phyloP scores from a whole-genome alignment of 2,113 vertebrate genomes.

The Charadrius vociferus region DNA sequence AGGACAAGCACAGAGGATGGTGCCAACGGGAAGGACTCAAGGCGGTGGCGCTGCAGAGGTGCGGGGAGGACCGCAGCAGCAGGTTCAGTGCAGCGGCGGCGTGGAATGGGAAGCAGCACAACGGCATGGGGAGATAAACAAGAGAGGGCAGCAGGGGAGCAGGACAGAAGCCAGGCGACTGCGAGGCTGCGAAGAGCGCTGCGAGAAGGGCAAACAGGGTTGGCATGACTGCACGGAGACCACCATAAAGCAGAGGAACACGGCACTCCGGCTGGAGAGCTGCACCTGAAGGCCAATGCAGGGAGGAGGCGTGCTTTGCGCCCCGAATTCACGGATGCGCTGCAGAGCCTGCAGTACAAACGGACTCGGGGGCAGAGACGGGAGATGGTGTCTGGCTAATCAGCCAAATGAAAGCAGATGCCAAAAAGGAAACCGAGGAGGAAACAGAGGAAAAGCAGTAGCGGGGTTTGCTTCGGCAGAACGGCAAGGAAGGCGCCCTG shows the following conservation, averaged over 20 bases:
- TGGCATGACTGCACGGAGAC: background rate
- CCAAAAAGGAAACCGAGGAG: background rate
- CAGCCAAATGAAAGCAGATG: background rate
- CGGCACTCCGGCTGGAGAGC: rapidly evolving
- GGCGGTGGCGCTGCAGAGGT: background rate
- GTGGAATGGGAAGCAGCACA: background rate
- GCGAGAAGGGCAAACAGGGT: background rate
- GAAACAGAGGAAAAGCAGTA: background rate
- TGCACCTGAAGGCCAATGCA: rapidly evolving
- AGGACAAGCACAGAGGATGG: background rate
- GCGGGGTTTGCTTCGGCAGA: background rate
- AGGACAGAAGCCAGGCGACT: background rate
- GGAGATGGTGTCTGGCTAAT: background rate
- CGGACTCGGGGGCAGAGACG: background rate
- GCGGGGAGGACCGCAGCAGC: background rate
- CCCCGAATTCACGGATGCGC: rapidly evolving
- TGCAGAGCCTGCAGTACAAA: background rate
- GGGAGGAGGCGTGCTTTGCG: background rate
- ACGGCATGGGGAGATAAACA: background rate
- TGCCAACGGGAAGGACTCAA: background rate
- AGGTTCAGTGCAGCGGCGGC: rapidly evolving
- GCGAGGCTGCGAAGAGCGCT: rapidly evolving
- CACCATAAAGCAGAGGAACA: background rate
- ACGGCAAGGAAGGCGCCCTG: rapidly evolving
- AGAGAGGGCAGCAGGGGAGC: background rate